Conservation (phyloP, 2,888 invertebrate genomes). For the Agrenia bidenticulata region DNA sequence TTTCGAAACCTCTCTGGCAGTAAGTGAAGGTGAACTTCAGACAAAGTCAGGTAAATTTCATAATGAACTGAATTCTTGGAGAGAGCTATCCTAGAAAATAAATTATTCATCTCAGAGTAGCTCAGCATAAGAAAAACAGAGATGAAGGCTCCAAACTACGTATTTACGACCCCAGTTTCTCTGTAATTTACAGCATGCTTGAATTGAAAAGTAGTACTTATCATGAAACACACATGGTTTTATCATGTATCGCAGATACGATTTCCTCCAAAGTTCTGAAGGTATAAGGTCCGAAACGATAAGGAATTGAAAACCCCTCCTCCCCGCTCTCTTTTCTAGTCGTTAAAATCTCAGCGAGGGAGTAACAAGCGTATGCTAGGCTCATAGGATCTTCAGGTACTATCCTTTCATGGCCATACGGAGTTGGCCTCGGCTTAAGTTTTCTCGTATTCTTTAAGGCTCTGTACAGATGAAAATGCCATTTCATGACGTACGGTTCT, state of each 20-base stretch:
- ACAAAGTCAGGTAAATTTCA: conserved; percentile 27
- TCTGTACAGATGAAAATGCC: conserved; percentile 36
- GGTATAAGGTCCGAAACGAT: conserved; percentile 18
- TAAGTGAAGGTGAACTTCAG: conserved; percentile 23
- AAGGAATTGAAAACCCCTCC: conserved; percentile 4
- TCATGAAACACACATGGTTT: conserved; percentile 22
- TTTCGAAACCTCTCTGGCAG: conserved; percentile 15
- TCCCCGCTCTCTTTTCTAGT: too few species aligned
- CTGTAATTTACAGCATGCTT: too few species aligned
- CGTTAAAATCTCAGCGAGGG: conserved; percentile 24
- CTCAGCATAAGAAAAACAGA: too few species aligned
- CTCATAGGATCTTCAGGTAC: conserved; percentile 24
- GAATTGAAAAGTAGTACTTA: not conserved
- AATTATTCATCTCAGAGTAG: not conserved
- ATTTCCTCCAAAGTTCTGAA: conserved; percentile 13
- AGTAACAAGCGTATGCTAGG: conserved; percentile 22
- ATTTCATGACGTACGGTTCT: conserved; percentile 27
- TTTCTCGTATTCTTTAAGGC: conserved; percentile 26
- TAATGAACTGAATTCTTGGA: conserved; percentile 14
- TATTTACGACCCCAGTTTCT: too few species aligned
- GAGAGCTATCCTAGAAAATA: conserved; percentile 16
- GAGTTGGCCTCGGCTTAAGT: conserved; percentile 20
- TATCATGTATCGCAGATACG: conserved; percentile 15
- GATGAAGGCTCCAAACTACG: too few species aligned
- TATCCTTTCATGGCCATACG: conserved; percentile 10